Evolutionary conservation across 2,113 vertebrate species (phyloP).

Genomic region (Myxocyprinus asiaticus): DNA sequence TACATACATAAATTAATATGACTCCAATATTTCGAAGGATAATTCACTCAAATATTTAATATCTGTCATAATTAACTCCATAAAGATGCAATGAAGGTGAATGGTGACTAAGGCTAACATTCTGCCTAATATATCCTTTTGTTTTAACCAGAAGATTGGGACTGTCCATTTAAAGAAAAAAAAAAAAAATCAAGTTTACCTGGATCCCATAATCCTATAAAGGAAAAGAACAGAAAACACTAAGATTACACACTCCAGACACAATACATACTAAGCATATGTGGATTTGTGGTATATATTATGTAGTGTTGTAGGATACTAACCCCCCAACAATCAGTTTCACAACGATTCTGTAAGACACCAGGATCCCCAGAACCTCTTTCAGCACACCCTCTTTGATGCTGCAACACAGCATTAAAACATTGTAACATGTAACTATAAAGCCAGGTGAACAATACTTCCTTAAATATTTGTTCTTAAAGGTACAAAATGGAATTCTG

Average conservation of each 20-base stretch:
- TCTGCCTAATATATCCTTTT: no score
- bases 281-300: no score
- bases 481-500: no score
- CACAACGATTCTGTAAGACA: slow-evolving; percentile 89
- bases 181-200: slow-evolving; percentile 56
- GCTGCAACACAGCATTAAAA: slow-evolving; percentile 63
- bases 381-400: slow-evolving; percentile 88
- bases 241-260: no score
- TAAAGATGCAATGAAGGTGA: no score
- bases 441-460: neutral
- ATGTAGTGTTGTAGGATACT: slow-evolving; percentile 54
- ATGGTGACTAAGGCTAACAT: no score
- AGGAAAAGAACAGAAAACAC: slow-evolving; percentile 30
- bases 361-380: slow-evolving; percentile 90
- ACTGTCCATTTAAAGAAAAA: no score
- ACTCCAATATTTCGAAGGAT: no score
- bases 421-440: neutral
- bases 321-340: slow-evolving; percentile 90
- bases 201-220: slow-evolving; percentile 72
- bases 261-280: no score
- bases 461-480: neutral
- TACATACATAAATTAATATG: neutral
- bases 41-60: no score
- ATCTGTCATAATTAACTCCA: no score
- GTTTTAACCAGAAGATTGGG: no score